These are phyloP conservation scores for Chroicocephalus ridibundus DNA, from an alignment of 2,113 vertebrate genomes.

Conservation along the genomic window DNA sequence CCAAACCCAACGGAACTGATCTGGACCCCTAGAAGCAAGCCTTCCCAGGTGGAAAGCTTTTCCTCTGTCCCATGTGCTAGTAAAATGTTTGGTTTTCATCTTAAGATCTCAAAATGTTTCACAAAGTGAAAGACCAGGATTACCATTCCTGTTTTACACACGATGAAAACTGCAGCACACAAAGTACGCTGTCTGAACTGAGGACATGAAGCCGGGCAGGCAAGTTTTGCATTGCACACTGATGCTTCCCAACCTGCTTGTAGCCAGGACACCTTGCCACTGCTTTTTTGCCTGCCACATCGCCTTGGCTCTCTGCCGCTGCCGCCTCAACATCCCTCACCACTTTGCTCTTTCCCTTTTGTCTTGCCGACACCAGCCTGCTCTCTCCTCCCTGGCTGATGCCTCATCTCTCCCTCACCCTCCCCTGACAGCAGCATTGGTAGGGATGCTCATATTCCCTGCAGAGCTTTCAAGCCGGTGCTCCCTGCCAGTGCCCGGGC, in stretches of 20 bases:
- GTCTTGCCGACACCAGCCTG: background rate
- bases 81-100: background rate
- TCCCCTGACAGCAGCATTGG: background rate
- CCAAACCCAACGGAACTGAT: background rate
- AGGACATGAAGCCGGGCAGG: background rate
- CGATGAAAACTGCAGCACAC: background rate
- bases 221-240: background rate
- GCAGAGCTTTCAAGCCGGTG: background rate
- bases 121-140: background rate
- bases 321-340: background rate
- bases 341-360: background rate
- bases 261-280: background rate
- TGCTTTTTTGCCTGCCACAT: background rate
- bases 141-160: background rate
- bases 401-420: background rate
- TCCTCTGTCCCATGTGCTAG: background rate
- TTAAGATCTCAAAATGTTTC: background rate
- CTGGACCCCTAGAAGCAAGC: background rate
- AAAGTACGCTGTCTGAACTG: background rate
- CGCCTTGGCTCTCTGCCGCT: fast-evolving
- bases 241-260: background rate
- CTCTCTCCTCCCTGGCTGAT: background rate
- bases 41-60: background rate
- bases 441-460: background rate
- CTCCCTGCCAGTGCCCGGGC: background rate